A percentile compares a stretch with the other conserved stretches of the same genome.
These are phyloP conservation scores for Paracyclopina nana DNA, from an alignment of 1,140 invertebrate genomes.

Conservation along the genomic window DNA sequence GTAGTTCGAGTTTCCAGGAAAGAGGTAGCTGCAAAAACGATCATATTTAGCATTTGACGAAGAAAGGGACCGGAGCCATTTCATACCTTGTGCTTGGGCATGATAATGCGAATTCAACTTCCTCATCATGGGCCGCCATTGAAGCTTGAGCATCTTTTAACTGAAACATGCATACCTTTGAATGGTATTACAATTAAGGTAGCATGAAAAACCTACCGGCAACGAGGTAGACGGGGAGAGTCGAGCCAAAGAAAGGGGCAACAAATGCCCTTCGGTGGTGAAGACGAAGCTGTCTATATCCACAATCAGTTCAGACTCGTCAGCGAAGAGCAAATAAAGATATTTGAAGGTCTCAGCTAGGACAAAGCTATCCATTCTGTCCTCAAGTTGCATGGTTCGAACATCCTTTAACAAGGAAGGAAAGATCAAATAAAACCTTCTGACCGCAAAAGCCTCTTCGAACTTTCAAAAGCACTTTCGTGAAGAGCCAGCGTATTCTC, in stretches of 20 bases:
- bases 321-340: conserved; percentile 77
- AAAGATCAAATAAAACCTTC: too few relatives aligned
- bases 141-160: conserved; percentile 7
- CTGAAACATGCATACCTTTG: neutral
- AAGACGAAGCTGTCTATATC: conserved; percentile 92
- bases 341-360: conserved; percentile 96
- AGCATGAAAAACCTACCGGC: conserved; percentile 25
- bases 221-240: conserved; percentile 22
- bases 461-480: neutral
- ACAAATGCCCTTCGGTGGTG: conserved; percentile 87
- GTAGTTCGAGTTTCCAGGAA: conserved; percentile 40
- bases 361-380: conserved; percentile 91
- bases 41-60: too few relatives aligned
- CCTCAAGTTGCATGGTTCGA: conserved; percentile 4
- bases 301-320: conserved; percentile 61
- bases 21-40: too few relatives aligned
- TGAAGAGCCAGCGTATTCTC: neutral
- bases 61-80: too few relatives aligned
- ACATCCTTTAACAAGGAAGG: conserved; percentile 6
- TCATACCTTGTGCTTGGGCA: conserved; percentile 72
- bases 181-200: neutral
- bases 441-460: too few relatives aligned
- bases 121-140: conserved; percentile 19
- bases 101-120: conserved; percentile 39
- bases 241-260: conserved; percentile 59